These are phyloP conservation scores for Ammodytes marinus DNA, from an alignment of 2,113 vertebrate genomes.

Conservation along the genomic window DNA sequence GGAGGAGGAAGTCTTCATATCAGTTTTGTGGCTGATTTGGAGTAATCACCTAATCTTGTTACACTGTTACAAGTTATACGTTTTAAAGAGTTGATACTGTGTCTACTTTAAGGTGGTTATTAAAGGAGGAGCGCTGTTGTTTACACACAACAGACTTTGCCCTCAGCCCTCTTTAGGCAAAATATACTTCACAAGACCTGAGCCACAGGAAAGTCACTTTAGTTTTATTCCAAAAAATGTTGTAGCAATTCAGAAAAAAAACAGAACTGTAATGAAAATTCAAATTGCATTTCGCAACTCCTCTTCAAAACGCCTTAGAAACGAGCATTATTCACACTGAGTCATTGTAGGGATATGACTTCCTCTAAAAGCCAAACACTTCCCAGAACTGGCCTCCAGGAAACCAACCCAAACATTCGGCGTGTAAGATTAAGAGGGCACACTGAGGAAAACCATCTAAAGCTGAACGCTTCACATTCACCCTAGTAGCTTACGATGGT, in stretches of 20 bases:
- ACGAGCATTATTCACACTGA: constrained; percentile 44
- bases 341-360: constrained; percentile 36
- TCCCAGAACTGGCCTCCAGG: constrained; percentile 38
- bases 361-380: constrained; percentile 38
- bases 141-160: constrained; percentile 23
- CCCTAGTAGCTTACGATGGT: constrained; percentile 31
- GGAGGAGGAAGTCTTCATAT: constrained; percentile 11
- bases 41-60: constrained; percentile 16
- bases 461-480: constrained; percentile 25
- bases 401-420: constrained; percentile 50
- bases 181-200: constrained; percentile 11
- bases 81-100: constrained; percentile 6
- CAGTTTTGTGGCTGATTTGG: neutral
- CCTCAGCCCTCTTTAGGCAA: neutral
- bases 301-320: constrained; percentile 20
- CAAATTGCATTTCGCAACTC: neutral
- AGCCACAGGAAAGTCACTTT: neutral
- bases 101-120: constrained; percentile 6
- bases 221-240: constrained; percentile 11
- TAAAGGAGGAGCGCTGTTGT: constrained; percentile 7
- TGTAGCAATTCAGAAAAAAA: constrained; percentile 3
- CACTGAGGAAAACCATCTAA: constrained; percentile 20
- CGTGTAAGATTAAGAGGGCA: constrained; percentile 47
- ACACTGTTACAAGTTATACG: constrained; percentile 17
- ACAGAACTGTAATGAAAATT: constrained; percentile 17